Base-by-base conservation (phyloP, 2,797 vertebrate genomes). In the Rhabdomys pumilio region DNA sequence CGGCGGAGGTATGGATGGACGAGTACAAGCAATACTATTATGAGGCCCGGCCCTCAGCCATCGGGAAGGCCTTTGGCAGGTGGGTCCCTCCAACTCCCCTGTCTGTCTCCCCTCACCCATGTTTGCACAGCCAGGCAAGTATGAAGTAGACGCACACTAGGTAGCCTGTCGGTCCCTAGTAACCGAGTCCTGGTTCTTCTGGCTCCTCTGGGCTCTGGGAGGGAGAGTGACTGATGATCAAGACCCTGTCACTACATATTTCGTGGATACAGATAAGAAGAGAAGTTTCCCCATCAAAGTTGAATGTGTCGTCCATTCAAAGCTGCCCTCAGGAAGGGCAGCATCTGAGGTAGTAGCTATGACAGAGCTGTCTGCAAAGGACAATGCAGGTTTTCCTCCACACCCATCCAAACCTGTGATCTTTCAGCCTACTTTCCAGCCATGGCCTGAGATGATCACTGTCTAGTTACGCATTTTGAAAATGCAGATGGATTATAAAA, bases 1-100 rank as follows among this genome's bases (percentile, higher is more conserved):
- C 99, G 0, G 99, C 99, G 0, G 99, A 99, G 98, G 99, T 99
- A 57, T 99, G 99, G 99, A 99, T 99, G 99, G 99, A 99, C 61
- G 99, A 99, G 10, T 99, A 99, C 98, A 99, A 99, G 93, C 99
- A 99, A 96, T 99, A 99, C 98, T 99, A 99, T 98, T 99, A 99
- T 1, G 99, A 99, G 19, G 99, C 99, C 0, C 98, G 99, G 81
- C 99, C 99, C 0, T 99, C 99, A 0, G 99, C 99, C 57, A 99
- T 99, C 38, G 99, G 99, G 65, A 99, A 99, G 95, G 98, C 99
- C 0, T 99, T 99, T 14, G 99, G 99, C 98, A 99, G 99, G 99
- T 99, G 97, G 93, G 99, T 94, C 84, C 92, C 61, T 34, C 72
- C 44, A 8, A 13, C 14, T 83, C 29, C 31, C 31, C 50, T 13